Evolutionary conservation across 2,888 invertebrate genomes (phyloP).

Genomic region (Epsilonema sp.): DNA sequence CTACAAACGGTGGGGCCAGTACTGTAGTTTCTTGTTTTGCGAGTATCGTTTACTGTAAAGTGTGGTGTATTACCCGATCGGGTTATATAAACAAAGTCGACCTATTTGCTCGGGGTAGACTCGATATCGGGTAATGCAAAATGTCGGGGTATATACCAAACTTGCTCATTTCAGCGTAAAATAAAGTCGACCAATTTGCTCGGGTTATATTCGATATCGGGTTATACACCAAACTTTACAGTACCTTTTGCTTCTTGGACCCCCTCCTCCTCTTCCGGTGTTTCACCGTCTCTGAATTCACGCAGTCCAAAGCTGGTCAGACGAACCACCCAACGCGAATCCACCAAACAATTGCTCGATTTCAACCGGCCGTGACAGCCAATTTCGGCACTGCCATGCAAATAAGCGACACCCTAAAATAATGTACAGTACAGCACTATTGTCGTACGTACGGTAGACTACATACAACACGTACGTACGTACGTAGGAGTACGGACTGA

Average conservation of each 20-base stretch:
- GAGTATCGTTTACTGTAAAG: too few relatives aligned
- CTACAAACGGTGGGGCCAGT: too few relatives aligned
- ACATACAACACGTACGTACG: background rate
- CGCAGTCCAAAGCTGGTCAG: slow-evolving; percentile 73
- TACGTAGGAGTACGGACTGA: background rate
- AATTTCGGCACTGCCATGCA: slow-evolving; percentile 61
- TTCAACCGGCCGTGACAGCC: slow-evolving; percentile 65
- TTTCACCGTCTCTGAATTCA: slow-evolving; percentile 12
- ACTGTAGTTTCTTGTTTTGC: too few relatives aligned
- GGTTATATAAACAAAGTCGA: too few relatives aligned
- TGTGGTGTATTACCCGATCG: too few relatives aligned
- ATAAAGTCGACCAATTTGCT: too few relatives aligned
- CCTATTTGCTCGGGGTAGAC: too few relatives aligned
- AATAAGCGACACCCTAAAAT: slow-evolving; percentile 63
- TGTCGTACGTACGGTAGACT: background rate
- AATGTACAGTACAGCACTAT: slow-evolving; percentile 4
- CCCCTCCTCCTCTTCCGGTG: slow-evolving; percentile 1
- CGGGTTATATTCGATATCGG: too few relatives aligned
- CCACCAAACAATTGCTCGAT: slow-evolving; percentile 78
- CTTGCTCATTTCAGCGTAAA: too few relatives aligned
- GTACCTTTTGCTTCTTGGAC: background rate
- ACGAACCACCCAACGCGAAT: slow-evolving; percentile 84
- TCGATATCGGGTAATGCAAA: too few relatives aligned
- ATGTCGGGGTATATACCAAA: too few relatives aligned
- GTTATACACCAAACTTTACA: too few relatives aligned